phyloP scores from a whole-genome alignment of 2,113 vertebrate genomes.

The Platichthys stellatus region DNA sequence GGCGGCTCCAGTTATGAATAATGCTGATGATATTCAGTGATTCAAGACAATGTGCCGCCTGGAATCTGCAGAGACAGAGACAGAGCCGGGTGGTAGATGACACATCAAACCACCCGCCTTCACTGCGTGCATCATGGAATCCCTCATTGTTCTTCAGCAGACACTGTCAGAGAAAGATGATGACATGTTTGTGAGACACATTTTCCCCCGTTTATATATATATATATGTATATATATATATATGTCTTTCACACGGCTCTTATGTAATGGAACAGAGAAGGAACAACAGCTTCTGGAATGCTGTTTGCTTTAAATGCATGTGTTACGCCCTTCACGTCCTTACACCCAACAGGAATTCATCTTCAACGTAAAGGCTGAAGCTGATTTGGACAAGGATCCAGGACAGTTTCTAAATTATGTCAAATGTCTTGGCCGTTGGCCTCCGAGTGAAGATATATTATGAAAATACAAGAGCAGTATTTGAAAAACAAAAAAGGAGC shows the following conservation, averaged over 20 bases:
- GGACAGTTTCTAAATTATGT: slow-evolving; percentile 16
- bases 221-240: neutral
- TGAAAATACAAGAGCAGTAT: slow-evolving; percentile 51
- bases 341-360: slow-evolving; percentile 5
- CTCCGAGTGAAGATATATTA: slow-evolving; percentile 54
- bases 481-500: slow-evolving; percentile 47
- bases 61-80: slow-evolving; percentile 27
- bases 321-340: neutral
- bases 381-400: neutral
- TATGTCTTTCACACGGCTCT: slow-evolving; percentile 6
- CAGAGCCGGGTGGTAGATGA: neutral
- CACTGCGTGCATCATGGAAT: neutral
- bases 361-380: neutral
- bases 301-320: slow-evolving; percentile 2
- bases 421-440: slow-evolving; percentile 24
- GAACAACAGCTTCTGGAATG: slow-evolving; percentile 55
- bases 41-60: neutral
- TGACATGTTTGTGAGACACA: slow-evolving; percentile 7
- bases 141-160: neutral
- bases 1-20: slow-evolving; percentile 37
- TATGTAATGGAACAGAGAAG: slow-evolving; percentile 50
- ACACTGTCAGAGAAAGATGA: slow-evolving; percentile 8
- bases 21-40: slow-evolving; percentile 29
- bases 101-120: neutral
- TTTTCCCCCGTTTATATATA: neutral